A percentile compares a stretch with the other conserved stretches of the same genome.
phyloP scores from a whole-genome alignment of 2,888 invertebrate species.

The Drymonia ruficornis region DNA sequence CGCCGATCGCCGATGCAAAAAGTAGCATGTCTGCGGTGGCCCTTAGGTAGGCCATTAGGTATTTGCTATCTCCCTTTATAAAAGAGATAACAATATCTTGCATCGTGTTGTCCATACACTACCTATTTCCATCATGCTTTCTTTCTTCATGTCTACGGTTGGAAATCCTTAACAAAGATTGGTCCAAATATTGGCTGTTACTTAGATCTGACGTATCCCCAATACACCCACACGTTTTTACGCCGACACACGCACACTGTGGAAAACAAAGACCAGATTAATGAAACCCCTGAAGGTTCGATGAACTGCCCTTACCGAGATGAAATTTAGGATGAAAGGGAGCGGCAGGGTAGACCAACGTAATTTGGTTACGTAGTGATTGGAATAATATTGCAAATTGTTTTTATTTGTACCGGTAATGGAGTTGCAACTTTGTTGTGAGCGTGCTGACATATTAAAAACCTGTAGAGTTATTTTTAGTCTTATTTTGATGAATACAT shows the following conservation, averaged over 20 bases:
- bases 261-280: constrained; percentile 14
- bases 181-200: background rate
- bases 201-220: background rate
- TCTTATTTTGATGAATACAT: no score
- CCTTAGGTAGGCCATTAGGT: no score
- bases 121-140: no score
- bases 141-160: no score
- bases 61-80: no score
- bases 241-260: constrained; percentile 13
- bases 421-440: constrained; percentile 25
- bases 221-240: constrained; percentile 17
- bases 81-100: no score
- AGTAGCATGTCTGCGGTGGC: no score
- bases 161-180: no score
- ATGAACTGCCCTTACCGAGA: constrained; percentile 12
- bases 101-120: no score
- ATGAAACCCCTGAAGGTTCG: constrained; percentile 16
- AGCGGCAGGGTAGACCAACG: constrained; percentile 10
- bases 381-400: constrained; percentile 30
- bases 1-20: no score
- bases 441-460: constrained; percentile 12
- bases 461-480: no score
- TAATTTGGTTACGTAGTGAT: constrained; percentile 18
- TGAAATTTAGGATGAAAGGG: constrained; percentile 3
- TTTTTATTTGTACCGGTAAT: constrained; percentile 17